Evolutionary conservation across 2,113 vertebrate species (phyloP), one percentile per base, ranked within the genome.

Genomic region (Sinosuthora webbiana): DNA sequence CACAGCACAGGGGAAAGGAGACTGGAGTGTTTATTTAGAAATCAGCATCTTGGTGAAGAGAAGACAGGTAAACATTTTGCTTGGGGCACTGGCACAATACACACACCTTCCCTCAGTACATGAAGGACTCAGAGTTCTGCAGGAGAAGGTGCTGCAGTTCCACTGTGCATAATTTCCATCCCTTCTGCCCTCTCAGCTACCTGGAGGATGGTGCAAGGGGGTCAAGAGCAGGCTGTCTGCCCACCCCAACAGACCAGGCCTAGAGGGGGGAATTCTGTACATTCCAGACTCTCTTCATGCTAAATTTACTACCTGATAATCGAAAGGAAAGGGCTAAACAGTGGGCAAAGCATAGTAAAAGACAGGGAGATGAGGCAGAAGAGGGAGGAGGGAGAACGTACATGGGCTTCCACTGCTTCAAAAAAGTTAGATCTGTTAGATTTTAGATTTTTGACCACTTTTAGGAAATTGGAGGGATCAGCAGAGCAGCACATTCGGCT

Each of bases 221-320:
- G 19, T 7, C 52, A 83, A 15, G 83, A 63, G 64, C 17, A 65
- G 47, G 50, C 22, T 82, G 81, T 59, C 64, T 84, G 63, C 63
- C 15, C 62, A 63, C 35, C 70, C 55, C 56, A 53, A 68, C 23
- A 67, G 42, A 79, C 60, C 37, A 52, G 19, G 57, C 4, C 18
- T 67, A 70, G 45, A 53, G n/a, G 50, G 45, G 24, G 0, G 13
- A n/a, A 37, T 90, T 95, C 69, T 37, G 28, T 17, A 71, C 67
- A 49, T n/a, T 47, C 52, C 68, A 59, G 39, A 68, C 33, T 17
- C 35, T 87, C 90, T 88, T 88, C 85, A 81, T 25, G 84, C 83
- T 83, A 83, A 87, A 95, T 95, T 96, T 93, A 83, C 81, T 25
- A 63, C 57, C 60, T 88, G 77, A 69, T 71, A 81, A 69, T 88